Base-by-base conservation (phyloP, 2,113 vertebrate species). In the Todiramphus chloris region DNA sequence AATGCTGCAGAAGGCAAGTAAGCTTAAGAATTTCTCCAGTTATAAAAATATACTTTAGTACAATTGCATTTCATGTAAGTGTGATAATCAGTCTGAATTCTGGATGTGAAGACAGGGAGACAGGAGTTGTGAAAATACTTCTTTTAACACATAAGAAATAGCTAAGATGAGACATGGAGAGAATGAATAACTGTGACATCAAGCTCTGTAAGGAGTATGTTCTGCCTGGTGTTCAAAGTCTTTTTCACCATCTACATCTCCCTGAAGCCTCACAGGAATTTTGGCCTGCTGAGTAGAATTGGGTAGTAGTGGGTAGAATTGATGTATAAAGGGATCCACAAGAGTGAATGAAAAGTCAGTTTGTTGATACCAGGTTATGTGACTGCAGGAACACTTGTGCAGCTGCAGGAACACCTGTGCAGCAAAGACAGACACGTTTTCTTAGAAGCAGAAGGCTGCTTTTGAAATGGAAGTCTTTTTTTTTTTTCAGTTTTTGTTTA, bases 151-250 rank as follows among this genome's bases (percentile, higher is more conserved):
- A 0, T 25, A 51, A 63, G 67, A 75, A 70, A 25, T 3, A 79
- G 43, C 19, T 10, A 51, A 91, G 58, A 76, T 33, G 59, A 39
- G 46, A 20, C 46, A 20, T 46, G 46, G 46, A 46, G 46, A 6
- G 43, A 41, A 50, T 85, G 39, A 39, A 41, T 23, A 55, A 1
- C 7, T n/a, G 41, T 33, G 76, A n/a, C n/a, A 63, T 35, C 25
- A 1, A 23, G 28, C 8, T 30, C 35, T 3, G 1, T 4, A 21
- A 44, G 41, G 9, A 66, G 5, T 5, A 9, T 0, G 1, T 27
- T 80, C 39, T 63, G 59, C 25, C 33, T 33, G 13, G 19, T 35
- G 60, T 8, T 66, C 31, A 3, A 56, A 43, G 24, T 21, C 43
- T 28, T 51, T 35, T 73, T 55, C 28, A 59, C 16, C 30, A n/a